Conservation (phyloP, 2,888 invertebrate species). For the Lasioglossum leucozonium region DNA sequence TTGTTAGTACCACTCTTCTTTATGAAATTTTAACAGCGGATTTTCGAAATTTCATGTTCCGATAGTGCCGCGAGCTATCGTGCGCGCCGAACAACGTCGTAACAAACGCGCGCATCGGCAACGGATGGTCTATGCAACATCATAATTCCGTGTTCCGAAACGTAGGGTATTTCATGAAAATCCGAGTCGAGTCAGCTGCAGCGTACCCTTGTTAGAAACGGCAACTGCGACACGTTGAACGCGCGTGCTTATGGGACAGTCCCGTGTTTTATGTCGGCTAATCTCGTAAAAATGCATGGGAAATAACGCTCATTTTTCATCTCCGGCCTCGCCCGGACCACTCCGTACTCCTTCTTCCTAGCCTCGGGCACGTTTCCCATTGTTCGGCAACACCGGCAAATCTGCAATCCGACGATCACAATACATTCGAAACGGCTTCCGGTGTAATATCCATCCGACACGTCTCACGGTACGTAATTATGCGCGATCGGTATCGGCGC, state of each 20-base stretch:
- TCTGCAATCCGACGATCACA: constrained; percentile 41
- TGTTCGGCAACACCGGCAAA: constrained; percentile 50
- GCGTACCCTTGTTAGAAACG: constrained; percentile 15
- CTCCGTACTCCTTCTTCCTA: constrained; percentile 30
- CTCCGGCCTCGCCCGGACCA: constrained; percentile 26
- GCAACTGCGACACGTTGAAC: constrained; percentile 59
- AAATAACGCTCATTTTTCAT: constrained; percentile 78
- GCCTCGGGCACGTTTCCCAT: constrained; percentile 64
- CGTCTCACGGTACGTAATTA: constrained; percentile 39
- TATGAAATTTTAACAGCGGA: not conserved
- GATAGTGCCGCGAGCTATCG: too few species aligned
- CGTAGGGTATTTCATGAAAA: not conserved
- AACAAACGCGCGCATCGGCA: not conserved
- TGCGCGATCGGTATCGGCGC: constrained; percentile 23
- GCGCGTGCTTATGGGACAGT: constrained; percentile 77
- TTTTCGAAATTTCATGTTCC: not conserved
- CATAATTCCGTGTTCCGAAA: not conserved
- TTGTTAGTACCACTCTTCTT: not conserved
- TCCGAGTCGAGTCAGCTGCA: not conserved
- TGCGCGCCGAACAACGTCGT: not conserved
- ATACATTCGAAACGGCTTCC: constrained; percentile 51
- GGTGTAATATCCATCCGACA: constrained; percentile 4
- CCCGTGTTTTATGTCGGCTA: constrained; percentile 79
- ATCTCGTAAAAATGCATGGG: constrained; percentile 82
- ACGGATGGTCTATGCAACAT: not conserved